phyloP scores from a whole-genome alignment of 1,140 invertebrate species.

The Diorhabda sublineata region DNA sequence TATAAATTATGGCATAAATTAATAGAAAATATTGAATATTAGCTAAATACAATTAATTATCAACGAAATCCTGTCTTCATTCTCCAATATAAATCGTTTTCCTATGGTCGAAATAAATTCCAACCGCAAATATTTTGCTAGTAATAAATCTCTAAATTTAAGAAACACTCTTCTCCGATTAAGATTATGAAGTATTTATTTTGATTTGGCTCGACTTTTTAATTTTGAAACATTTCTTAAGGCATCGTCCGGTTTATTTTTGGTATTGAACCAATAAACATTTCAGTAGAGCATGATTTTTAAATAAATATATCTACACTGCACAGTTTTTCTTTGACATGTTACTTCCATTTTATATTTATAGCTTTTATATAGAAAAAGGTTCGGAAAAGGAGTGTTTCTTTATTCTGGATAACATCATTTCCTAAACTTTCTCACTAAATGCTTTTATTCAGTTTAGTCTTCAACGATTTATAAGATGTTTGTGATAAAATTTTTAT shows the following conservation, averaged over 20 bases:
- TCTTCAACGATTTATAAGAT: too few relatives aligned
- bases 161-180: slow-evolving; percentile 26
- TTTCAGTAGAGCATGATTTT: slow-evolving; percentile 37
- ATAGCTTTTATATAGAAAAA: slow-evolving; percentile 21
- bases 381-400: neutral
- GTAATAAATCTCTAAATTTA: slow-evolving; percentile 19
- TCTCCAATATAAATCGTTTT: neutral
- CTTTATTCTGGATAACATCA: neutral
- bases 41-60: neutral
- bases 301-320: slow-evolving; percentile 39
- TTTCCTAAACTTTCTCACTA: neutral
- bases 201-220: slow-evolving; percentile 36
- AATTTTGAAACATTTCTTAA: slow-evolving; percentile 33
- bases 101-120: slow-evolving; percentile 12
- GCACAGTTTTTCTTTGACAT: slow-evolving; percentile 29
- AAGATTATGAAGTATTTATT: slow-evolving; percentile 40
- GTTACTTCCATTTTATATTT: slow-evolving; percentile 28
- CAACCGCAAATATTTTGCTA: slow-evolving; percentile 21
- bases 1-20: neutral
- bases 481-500: too few relatives aligned
- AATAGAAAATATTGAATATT: neutral
- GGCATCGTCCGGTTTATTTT: slow-evolving; percentile 32
- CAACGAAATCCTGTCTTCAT: neutral
- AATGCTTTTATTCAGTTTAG: too few relatives aligned
- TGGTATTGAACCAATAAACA: slow-evolving; percentile 40